Evolutionary conservation across 1,140 invertebrate species (phyloP).

Genomic region (Temnothorax curvispinosus): DNA sequence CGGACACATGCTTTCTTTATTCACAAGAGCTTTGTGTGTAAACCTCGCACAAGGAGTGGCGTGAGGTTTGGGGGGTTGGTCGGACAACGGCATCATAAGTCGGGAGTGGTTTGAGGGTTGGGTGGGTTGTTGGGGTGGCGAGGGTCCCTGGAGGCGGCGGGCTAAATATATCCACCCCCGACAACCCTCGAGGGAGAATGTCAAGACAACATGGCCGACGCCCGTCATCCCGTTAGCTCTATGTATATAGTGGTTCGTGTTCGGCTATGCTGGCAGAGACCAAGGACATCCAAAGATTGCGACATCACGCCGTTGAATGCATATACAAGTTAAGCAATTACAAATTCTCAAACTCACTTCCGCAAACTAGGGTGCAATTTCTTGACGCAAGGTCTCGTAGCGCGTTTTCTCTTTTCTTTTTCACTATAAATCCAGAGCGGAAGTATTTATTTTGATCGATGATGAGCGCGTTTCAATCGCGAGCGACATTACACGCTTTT

Average conservation of each 20-base stretch:
- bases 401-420: neutral
- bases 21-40: slow-evolving; percentile 67
- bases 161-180: slow-evolving; percentile 86
- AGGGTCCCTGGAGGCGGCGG: slow-evolving; percentile 84
- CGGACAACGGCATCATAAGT: slow-evolving; percentile 84
- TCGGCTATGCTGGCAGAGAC: slow-evolving; percentile 79
- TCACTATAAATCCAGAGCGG: slow-evolving; percentile 12
- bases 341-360: slow-evolving; percentile 2
- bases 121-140: slow-evolving; percentile 78
- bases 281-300: slow-evolving; percentile 78
- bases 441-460: slow-evolving; percentile 44
- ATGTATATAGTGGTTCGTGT: slow-evolving; percentile 82
- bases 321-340: neutral
- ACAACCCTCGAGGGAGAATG: slow-evolving; percentile 85
- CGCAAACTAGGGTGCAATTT: neutral
- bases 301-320: slow-evolving; percentile 32
- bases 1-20: slow-evolving; percentile 70
- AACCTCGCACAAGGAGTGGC: slow-evolving; percentile 74
- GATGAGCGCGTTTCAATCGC: slow-evolving; percentile 18
- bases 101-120: slow-evolving; percentile 81
- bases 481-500: slow-evolving; percentile 34
- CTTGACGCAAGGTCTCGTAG: neutral
- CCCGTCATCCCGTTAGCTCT: slow-evolving; percentile 84
- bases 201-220: slow-evolving; percentile 87
- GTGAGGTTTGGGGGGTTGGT: slow-evolving; percentile 79